Conservation (phyloP, 2,888 invertebrate species). For the Andricus curvator region DNA sequence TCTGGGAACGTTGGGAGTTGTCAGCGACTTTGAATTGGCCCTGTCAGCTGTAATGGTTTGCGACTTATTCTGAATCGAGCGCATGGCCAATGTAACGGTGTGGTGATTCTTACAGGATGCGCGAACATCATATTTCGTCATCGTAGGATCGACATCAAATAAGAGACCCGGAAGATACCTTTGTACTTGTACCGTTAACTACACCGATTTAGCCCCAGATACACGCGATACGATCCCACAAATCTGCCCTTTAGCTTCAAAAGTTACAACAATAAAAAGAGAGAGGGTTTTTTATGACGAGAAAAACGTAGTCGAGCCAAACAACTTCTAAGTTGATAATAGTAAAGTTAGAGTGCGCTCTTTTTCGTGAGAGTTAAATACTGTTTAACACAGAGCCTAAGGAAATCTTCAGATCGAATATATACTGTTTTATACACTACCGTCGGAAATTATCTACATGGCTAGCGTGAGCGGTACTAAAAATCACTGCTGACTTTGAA, state of each 20-base stretch:
- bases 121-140: conserved; percentile 39
- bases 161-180: conserved; percentile 31
- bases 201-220: conserved; percentile 32
- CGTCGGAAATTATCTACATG: too few relatives aligned
- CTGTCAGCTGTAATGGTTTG: conserved; percentile 34
- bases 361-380: not conserved
- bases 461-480: too few relatives aligned
- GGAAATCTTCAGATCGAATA: not conserved
- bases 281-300: not conserved
- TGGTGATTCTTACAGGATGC: conserved; percentile 29
- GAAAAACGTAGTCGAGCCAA: not conserved
- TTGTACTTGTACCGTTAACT: conserved; percentile 37
- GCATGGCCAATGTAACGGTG: conserved; percentile 28
- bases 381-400: not conserved
- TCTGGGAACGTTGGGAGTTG: conserved; percentile 33
- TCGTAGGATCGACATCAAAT: conserved; percentile 37
- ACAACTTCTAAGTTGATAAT: conserved; percentile 13
- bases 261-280: conserved; percentile 1
- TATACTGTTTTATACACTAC: not conserved
- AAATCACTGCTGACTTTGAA: too few relatives aligned
- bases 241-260: conserved; percentile 23
- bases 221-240: conserved; percentile 39
- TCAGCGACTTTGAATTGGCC: conserved; percentile 40
- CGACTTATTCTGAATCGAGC: conserved; percentile 26
- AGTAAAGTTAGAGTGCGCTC: not conserved